Evolutionary conservation across 2,888 invertebrate genomes (phyloP), one percentile per base, ranked within the genome.

Genomic region (Andricus curvator): DNA sequence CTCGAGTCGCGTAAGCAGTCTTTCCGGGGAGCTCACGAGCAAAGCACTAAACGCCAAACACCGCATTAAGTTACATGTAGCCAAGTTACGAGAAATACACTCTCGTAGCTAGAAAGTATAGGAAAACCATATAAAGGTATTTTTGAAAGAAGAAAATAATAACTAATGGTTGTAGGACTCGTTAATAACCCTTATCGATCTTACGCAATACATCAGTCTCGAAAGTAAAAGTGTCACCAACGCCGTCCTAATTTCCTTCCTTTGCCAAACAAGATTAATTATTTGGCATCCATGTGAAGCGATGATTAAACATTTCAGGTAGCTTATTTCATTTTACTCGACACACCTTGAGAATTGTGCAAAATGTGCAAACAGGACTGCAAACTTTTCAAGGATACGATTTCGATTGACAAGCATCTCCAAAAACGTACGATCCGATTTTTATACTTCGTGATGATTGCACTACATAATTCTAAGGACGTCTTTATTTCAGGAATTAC

Each of bases 141-240:
- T 64, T 11, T 25, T 22, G 15, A 51, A 29, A n/a, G 51, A 74
- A 33, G 11, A 37, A 33, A 74, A n/a, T 74, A 74, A 56, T 60
- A 56, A 33, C 56, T 74, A 15, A 22, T 68, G 29, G 25, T 51
- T 70, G 33, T 4, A 56, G 37, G 56, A 74, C n/a, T 20, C n/a
- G n/a, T 37, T 56, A 60, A 33, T 37, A 74, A 74, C 8, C 60
- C 29, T 56, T 74, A 37, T 74, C 74, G 56, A 2, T 37, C 74
- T 74, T 74, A 51, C 37, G 29, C n/a, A 74, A 74, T 74, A 74
- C 74, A 56, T 74, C 74, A 56, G 74, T 74, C 51, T 74, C 74
- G 51, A 74, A 74, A 29, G 25, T 51, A 25, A 74, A 60, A 15
- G 51, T 74, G 51, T 51, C n/a, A 74, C 37, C 33, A 33, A 74